Conservation (phyloP, 2,113 vertebrate genomes). For the Amblyopsis rosae region DNA sequence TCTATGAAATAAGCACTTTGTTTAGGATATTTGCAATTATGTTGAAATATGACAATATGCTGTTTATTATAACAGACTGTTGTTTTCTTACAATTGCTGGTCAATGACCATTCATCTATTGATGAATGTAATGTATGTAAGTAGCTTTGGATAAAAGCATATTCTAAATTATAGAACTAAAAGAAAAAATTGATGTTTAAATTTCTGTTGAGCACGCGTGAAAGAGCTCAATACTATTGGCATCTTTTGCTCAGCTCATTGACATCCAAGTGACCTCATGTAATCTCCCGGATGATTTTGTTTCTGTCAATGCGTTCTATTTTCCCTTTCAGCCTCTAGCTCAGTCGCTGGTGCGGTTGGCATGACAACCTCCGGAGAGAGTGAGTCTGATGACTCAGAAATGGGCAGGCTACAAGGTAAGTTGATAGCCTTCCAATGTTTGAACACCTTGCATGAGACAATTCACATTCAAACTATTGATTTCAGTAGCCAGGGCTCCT, state of each 20-base stretch:
- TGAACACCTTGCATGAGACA: background rate
- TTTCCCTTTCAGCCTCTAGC: slow-evolving; percentile 85
- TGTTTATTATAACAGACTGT: too few species aligned
- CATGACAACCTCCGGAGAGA: slow-evolving; percentile 99
- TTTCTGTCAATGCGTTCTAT: background rate
- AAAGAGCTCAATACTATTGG: too few species aligned
- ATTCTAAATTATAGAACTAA: too few species aligned
- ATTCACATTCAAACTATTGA: background rate
- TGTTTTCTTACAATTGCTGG: too few species aligned
- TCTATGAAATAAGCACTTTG: too few species aligned
- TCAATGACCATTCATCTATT: too few species aligned
- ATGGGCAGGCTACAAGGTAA: slow-evolving; percentile 99
- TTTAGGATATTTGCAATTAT: too few species aligned
- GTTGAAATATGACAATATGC: too few species aligned
- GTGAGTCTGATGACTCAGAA: slow-evolving; percentile 99
- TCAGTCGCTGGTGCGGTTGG: slow-evolving; percentile 97
- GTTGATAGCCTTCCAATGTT: background rate
- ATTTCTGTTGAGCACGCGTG: background rate
- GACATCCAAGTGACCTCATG: background rate
- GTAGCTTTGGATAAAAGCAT: too few species aligned
- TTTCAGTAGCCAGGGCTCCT: too few species aligned
- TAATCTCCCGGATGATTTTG: background rate
- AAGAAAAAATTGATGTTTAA: background rate
- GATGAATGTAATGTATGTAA: too few species aligned
- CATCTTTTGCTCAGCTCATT: too few species aligned